These are phyloP conservation scores for Villa cingulata DNA, from an alignment of 2,888 invertebrate genomes.

Conservation along the genomic window DNA sequence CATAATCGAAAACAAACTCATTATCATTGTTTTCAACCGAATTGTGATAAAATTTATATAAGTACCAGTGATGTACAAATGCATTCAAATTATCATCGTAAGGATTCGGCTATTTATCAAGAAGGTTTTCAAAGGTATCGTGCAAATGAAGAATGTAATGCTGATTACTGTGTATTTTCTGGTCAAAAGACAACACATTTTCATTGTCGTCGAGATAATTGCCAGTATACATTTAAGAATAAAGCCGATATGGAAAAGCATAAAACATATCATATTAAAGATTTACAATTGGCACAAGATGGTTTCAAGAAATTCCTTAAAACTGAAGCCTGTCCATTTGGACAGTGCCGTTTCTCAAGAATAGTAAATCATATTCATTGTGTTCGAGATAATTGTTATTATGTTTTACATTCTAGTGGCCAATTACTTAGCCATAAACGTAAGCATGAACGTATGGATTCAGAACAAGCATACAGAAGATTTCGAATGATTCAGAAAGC, in stretches of 20 bases:
- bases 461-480: slow-evolving; percentile 46
- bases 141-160: slow-evolving; percentile 90
- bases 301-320: slow-evolving; percentile 99
- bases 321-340: slow-evolving; percentile 84
- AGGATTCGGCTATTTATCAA: slow-evolving; percentile 93
- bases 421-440: slow-evolving; percentile 95
- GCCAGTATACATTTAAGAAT: slow-evolving; percentile 94
- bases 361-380: slow-evolving; percentile 98
- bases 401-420: slow-evolving; percentile 91
- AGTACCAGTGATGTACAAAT: slow-evolving; percentile 98
- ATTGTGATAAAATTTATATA: slow-evolving; percentile 91
- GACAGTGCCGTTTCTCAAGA: slow-evolving; percentile 82
- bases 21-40: slow-evolving; percentile 92
- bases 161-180: slow-evolving; percentile 80
- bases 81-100: slow-evolving; percentile 98
- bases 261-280: slow-evolving; percentile 95
- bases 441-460: slow-evolving; percentile 89
- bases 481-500: slow-evolving; percentile 28
- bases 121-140: slow-evolving; percentile 95
- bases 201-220: slow-evolving; percentile 82
- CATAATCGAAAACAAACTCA: slow-evolving; percentile 53
- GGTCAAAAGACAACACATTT: slow-evolving; percentile 95
- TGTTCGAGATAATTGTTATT: slow-evolving; percentile 86
- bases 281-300: slow-evolving; percentile 86
- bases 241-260: slow-evolving; percentile 99